phyloP scores from a whole-genome alignment of 2,888 invertebrate species.

The Camponotus fellah region DNA sequence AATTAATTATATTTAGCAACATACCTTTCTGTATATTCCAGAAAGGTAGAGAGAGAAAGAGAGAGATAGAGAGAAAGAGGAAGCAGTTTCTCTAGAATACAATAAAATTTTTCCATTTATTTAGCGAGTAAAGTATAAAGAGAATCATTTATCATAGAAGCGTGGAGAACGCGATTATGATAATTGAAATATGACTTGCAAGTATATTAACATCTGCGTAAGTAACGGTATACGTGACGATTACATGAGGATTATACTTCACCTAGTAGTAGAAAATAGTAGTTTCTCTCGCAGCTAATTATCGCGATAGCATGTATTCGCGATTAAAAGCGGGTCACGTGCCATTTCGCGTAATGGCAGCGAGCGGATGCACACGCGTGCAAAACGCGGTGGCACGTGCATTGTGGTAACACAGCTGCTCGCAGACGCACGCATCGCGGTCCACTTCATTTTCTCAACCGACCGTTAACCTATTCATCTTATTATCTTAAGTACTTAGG shows the following conservation, averaged over 20 bases:
- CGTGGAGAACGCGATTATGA: not conserved
- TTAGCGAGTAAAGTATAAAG: not conserved
- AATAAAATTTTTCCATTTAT: not conserved
- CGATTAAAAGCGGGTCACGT: conserved; percentile 71
- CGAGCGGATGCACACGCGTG: conserved; percentile 25
- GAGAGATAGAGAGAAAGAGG: not conserved
- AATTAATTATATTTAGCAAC: not conserved
- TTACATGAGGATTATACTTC: conserved; percentile 24
- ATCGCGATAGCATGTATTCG: conserved; percentile 9
- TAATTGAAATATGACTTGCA: conserved; percentile 17
- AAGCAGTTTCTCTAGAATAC: not conserved
- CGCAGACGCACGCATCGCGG: conserved; percentile 36
- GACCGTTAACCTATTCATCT: conserved; percentile 50
- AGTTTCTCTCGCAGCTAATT: conserved; percentile 47
- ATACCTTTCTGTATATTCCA: not conserved
- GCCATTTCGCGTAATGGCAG: conserved; percentile 54
- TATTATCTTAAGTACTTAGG: conserved; percentile 37
- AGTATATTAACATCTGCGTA: conserved; percentile 31
- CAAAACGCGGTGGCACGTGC: conserved; percentile 61
- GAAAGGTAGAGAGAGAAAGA: not conserved
- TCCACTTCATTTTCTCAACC: conserved; percentile 52
- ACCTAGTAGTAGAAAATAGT: not conserved
- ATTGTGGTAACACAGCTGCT: conserved; percentile 67
- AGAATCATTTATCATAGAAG: conserved; percentile 24
- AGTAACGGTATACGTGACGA: conserved; percentile 39